Evolutionary conservation across 2,888 invertebrate species (phyloP).

Genomic region (Ethmia dodecea): DNA sequence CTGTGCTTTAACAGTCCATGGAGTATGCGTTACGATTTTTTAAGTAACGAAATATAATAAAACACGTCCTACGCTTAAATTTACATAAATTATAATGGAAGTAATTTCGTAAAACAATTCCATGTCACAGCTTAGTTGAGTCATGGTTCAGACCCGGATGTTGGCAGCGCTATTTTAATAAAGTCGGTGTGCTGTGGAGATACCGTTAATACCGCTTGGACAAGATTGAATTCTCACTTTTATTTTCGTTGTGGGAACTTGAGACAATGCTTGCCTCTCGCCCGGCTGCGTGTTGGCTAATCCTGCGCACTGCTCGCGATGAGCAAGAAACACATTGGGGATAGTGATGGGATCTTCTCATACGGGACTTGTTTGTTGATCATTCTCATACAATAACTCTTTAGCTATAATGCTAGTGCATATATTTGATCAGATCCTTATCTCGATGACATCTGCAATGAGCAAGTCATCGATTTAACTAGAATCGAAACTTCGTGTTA

Average conservation of each 20-base stretch:
- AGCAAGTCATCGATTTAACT: too few relatives aligned
- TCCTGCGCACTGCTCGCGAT: slow-evolving; percentile 23
- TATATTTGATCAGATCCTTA: too few relatives aligned
- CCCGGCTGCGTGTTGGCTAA: slow-evolving; percentile 24
- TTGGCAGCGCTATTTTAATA: slow-evolving; percentile 50
- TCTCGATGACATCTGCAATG: too few relatives aligned
- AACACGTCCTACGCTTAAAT: slow-evolving; percentile 24
- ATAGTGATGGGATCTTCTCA: too few relatives aligned
- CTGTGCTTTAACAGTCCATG: slow-evolving; percentile 13
- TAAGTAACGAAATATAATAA: slow-evolving; percentile 15
- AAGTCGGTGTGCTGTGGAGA: slow-evolving; percentile 48
- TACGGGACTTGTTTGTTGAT: too few relatives aligned
- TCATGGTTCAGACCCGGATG: slow-evolving; percentile 61
- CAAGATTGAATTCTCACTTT: slow-evolving; percentile 66
- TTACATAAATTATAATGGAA: slow-evolving; percentile 29
- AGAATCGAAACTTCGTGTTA: too few relatives aligned
- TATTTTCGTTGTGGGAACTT: slow-evolving; percentile 57
- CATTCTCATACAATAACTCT: too few relatives aligned
- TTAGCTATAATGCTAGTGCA: too few relatives aligned
- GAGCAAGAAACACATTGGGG: not conserved
- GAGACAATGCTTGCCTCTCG: slow-evolving; percentile 31
- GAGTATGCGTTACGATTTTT: slow-evolving; percentile 15
- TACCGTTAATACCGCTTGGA: slow-evolving; percentile 52
- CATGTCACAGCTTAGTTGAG: slow-evolving; percentile 21
- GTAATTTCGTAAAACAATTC: slow-evolving; percentile 23